Conservation (phyloP, 2,888 invertebrate genomes). For the Noctua fimbriata region DNA sequence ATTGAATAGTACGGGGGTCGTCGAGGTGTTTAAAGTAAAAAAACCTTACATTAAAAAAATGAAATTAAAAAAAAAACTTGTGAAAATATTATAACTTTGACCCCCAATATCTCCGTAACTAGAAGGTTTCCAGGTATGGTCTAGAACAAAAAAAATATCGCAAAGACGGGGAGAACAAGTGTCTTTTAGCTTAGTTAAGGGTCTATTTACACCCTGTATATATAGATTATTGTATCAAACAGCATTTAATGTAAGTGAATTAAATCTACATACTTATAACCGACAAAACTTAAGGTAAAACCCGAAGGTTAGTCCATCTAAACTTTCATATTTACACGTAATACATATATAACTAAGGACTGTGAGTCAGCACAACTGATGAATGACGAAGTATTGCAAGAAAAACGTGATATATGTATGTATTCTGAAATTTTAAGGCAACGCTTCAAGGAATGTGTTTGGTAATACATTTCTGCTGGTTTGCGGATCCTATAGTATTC, state of each 20-base stretch:
- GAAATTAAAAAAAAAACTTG: no score
- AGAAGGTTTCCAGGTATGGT: no score
- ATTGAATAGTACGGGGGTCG: no score
- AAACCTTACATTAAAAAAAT: no score
- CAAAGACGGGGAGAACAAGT: no score
- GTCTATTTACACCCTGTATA: no score
- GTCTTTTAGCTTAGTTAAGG: no score
- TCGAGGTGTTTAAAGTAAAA: no score
- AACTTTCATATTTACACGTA: slow-evolving; percentile 60
- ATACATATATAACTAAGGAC: background rate
- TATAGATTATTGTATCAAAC: background rate
- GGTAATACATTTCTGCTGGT: background rate
- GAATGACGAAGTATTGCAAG: slow-evolving; percentile 19
- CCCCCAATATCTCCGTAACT: no score
- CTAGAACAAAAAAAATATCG: no score
- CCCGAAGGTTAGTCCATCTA: slow-evolving; percentile 52
- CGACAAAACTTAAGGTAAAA: background rate
- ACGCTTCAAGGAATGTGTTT: slow-evolving; percentile 2
- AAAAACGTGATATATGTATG: slow-evolving; percentile 14
- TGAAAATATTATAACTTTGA: no score
- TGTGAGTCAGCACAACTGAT: slow-evolving; percentile 51
- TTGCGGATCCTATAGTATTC: background rate
- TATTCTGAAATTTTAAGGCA: slow-evolving; percentile 19
- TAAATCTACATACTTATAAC: background rate
- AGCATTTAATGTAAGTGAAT: background rate